These are phyloP conservation scores for Sinopyrophorus schimmeli DNA, from an alignment of 2,888 invertebrate species.

Conservation along the genomic window DNA sequence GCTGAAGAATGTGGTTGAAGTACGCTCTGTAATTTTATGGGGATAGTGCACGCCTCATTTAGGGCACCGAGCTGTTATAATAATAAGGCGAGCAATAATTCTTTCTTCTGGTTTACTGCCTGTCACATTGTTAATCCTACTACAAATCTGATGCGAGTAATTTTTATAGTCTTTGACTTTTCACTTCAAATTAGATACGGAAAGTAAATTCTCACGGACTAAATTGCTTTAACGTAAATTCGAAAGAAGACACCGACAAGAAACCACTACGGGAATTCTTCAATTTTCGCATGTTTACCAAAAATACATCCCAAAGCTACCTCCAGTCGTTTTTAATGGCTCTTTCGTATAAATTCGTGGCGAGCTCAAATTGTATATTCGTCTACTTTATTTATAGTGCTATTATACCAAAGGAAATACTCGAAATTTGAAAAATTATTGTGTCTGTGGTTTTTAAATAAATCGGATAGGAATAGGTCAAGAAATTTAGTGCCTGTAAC, in stretches of 20 bases:
- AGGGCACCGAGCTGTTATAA: slow-evolving; percentile 20
- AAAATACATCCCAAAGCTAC: slow-evolving; percentile 24
- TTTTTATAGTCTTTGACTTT: slow-evolving; percentile 22
- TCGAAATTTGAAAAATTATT: too few relatives aligned
- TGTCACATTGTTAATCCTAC: slow-evolving; percentile 26
- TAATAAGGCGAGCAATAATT: slow-evolving; percentile 24
- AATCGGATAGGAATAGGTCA: too few relatives aligned
- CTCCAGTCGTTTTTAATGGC: too few relatives aligned
- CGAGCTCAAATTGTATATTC: too few relatives aligned
- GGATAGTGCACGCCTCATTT: slow-evolving; percentile 22
- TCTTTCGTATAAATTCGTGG: too few relatives aligned
- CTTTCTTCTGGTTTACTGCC: slow-evolving; percentile 18
- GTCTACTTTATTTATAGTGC: too few relatives aligned
- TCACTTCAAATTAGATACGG: slow-evolving; percentile 13
- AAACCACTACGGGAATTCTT: slow-evolving; percentile 23
- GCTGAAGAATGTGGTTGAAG: slow-evolving; percentile 4
- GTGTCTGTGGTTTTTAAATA: too few relatives aligned
- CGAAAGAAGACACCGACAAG: slow-evolving; percentile 15
- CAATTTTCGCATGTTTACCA: slow-evolving; percentile 27
- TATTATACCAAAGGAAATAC: too few relatives aligned
- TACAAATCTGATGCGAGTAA: slow-evolving; percentile 23
- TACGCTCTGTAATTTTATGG: slow-evolving; percentile 16
- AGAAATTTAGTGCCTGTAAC: too few relatives aligned
- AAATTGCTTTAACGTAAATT: slow-evolving; percentile 19
- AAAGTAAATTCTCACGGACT: neutral